Evolutionary conservation across 2,113 vertebrate genomes (phyloP), one percentile per base, ranked within the genome.

Genomic region (Nothobranchius furzeri): DNA sequence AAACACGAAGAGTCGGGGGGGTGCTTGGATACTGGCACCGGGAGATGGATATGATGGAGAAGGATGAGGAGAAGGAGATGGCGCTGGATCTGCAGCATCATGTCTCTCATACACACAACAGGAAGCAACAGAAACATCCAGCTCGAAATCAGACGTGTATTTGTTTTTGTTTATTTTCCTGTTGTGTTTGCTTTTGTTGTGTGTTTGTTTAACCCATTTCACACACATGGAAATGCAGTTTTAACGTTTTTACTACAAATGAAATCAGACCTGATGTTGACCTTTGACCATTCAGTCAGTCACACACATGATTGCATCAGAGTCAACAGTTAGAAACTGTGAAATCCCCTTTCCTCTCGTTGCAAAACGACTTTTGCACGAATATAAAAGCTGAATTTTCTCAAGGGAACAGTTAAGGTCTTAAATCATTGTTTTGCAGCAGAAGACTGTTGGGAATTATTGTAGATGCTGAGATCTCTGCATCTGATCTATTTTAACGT

Each of bases 1-100:
- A 85, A 87, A 72, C 84, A 40, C 73, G 84, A 64, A 85, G 89
- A 90, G 85, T 92, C 88, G 64, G 62, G 72, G 60, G 78, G 78
- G 76, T 82, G 59, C 71, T 75, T 71, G 6, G 37, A 65, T 73
- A 70, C 81, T 75, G 68, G 69, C 74, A 82, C 75, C 64, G 60
- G 56, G 68, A 86, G 85, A 81, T 84, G 66, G 84, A 79, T 76
- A 85, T 83, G 81, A 85, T 87, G 82, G 81, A 85, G 84, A 84
- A 70, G 78, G 75, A 76, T 78, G 47, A 49, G 46, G 70, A 73
- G 40, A 74, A 60, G 70, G 70, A 84, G 80, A 72, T 74, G 76
- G 66, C 51, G 73, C 86, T 64, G 81, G 59, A 75, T 57, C 48
- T 82, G 79, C 76, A 83, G 63, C 81, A 78, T 79, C 69, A 78